Conservation (phyloP, 2,888 invertebrate species). For the Harpalus rubripes region DNA sequence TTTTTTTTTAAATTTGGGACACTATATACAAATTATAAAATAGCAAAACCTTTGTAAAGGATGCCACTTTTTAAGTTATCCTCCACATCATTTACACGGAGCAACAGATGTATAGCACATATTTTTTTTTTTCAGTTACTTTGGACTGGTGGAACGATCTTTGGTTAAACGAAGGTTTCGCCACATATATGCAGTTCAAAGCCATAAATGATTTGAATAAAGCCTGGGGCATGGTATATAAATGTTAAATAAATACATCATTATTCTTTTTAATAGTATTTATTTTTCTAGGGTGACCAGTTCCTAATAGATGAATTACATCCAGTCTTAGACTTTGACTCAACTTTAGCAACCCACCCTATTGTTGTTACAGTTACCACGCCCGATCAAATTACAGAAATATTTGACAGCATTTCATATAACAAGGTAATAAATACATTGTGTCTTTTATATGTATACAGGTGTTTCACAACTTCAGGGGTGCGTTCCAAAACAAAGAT, state of each 20-base stretch:
- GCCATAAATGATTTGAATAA: slow-evolving; percentile 85
- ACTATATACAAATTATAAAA: too few species aligned
- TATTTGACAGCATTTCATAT: slow-evolving; percentile 95
- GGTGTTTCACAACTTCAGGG: too few species aligned
- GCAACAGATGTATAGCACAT: too few species aligned
- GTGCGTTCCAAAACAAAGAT: too few species aligned
- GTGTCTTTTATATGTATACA: too few species aligned
- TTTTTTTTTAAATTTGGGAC: too few species aligned
- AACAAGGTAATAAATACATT: slow-evolving; percentile 82
- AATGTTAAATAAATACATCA: slow-evolving; percentile 63
- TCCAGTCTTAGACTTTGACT: slow-evolving; percentile 86
- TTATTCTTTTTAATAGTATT: slow-evolving; percentile 55
- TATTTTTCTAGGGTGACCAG: slow-evolving; percentile 83
- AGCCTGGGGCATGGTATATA: slow-evolving; percentile 88
- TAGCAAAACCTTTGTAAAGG: too few species aligned
- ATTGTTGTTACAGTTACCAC: slow-evolving; percentile 91
- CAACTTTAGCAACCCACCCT: slow-evolving; percentile 91
- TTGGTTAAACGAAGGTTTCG: slow-evolving; percentile 97
- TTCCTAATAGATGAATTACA: slow-evolving; percentile 87
- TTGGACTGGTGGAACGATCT: slow-evolving; percentile 96
- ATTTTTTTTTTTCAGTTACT: slow-evolving; percentile 82
- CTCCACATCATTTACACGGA: too few species aligned
- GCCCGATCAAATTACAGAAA: slow-evolving; percentile 93
- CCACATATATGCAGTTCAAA: slow-evolving; percentile 92
- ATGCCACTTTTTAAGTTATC: too few species aligned